These are phyloP conservation scores for Emys orbicularis DNA, from an alignment of 2,797 vertebrate genomes.

Conservation along the genomic window DNA sequence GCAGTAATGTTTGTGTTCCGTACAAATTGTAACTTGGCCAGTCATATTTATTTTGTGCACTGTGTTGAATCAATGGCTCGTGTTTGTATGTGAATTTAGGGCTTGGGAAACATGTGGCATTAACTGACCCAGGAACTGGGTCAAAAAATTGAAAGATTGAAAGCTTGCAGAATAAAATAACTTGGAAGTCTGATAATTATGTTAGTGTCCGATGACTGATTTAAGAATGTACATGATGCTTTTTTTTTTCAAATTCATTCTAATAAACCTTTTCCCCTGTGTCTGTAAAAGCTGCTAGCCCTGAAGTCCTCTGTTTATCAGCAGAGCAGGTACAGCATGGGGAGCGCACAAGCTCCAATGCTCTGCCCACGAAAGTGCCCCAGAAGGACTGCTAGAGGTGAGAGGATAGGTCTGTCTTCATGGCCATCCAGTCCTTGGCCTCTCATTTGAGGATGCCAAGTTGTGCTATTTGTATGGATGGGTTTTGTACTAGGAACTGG, in stretches of 20 bases:
- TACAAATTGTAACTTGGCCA: neutral
- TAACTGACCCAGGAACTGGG: rapidly evolving
- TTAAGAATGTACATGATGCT: neutral
- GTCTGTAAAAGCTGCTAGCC: neutral
- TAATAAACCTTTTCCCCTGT: neutral
- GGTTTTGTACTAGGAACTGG: neutral
- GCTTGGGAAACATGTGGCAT: neutral
- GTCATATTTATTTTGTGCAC: neutral
- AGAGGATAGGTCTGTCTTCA: neutral
- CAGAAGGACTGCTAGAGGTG: neutral
- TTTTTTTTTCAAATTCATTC: neutral
- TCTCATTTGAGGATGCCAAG: neutral
- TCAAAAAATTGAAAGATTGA: neutral
- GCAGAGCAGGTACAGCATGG: neutral
- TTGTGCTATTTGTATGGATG: neutral
- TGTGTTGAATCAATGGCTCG: neutral
- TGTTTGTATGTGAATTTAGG: neutral
- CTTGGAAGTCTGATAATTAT: neutral
- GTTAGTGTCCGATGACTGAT: neutral
- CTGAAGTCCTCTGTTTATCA: neutral
- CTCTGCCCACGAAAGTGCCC: neutral
- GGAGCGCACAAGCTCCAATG: neutral
- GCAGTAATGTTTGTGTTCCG: constrained; percentile 18
- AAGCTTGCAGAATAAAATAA: constrained; percentile 1
- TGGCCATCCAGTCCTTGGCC: neutral